A percentile compares a stretch with the other conserved stretches of the same genome.
Conservation (phyloP, 2,797 vertebrate species). For the Muscicapa comitata region DNA sequence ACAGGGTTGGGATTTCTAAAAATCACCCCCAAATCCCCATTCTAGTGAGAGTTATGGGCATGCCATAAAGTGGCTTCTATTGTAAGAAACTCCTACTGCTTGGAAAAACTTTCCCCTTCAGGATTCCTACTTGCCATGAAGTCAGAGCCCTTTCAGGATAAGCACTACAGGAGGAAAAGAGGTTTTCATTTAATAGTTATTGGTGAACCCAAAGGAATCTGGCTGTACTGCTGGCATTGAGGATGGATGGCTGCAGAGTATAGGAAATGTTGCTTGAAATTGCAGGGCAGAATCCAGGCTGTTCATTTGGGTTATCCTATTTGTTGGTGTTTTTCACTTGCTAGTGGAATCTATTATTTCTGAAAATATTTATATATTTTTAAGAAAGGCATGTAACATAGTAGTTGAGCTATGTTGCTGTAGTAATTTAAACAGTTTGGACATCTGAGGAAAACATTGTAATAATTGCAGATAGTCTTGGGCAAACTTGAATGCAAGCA, state of each 20-base stretch:
- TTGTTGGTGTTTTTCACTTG: background rate
- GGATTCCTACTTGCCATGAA: background rate
- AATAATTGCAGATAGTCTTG: constrained; percentile 31
- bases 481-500: constrained; percentile 20
- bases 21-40: rapidly evolving
- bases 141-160: background rate
- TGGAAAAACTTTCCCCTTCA: background rate
- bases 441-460: background rate
- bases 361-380: background rate
- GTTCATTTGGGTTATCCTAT: background rate
- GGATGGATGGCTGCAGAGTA: background rate
- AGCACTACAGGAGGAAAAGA: background rate
- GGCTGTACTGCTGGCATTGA: background rate
- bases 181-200: background rate
- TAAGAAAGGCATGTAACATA: background rate
- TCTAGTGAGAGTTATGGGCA: background rate
- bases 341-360: background rate
- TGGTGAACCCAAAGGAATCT: background rate
- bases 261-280: background rate
- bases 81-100: background rate
- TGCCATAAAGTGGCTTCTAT: background rate
- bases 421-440: constrained; percentile 31
- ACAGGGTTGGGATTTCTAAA: background rate
- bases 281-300: background rate
- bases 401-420: constrained; percentile 44